A percentile compares a stretch with the other conserved stretches of the same genome.
Evolutionary conservation across 2,888 invertebrate species (phyloP).

Genomic region (Aphidius colemani): DNA sequence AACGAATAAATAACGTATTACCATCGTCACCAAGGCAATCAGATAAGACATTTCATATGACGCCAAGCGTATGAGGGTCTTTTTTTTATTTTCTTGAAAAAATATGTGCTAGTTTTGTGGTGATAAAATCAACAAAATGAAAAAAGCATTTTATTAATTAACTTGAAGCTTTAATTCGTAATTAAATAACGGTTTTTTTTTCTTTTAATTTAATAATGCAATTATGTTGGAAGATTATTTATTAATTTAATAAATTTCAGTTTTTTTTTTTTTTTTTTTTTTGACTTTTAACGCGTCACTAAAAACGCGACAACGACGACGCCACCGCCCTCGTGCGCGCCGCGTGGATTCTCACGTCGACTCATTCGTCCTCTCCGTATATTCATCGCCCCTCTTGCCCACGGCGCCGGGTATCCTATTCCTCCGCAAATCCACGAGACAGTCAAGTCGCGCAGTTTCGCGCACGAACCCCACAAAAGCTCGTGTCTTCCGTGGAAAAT

Average conservation of each 20-base stretch:
- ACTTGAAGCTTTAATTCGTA: no score
- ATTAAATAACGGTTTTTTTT: no score
- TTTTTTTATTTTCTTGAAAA: no score
- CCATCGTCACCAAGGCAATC: no score
- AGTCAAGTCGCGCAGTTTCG: slow-evolving; percentile 38
- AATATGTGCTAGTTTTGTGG: no score
- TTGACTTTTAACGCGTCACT: neutral
- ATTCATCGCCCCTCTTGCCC: slow-evolving; percentile 33
- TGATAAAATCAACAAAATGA: no score
- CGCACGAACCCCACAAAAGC: slow-evolving; percentile 35
- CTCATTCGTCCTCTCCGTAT: slow-evolving; percentile 1
- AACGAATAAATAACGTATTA: slow-evolving; percentile 10
- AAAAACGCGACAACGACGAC: slow-evolving; percentile 27
- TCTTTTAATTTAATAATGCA: no score
- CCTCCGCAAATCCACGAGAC: slow-evolving; percentile 34
- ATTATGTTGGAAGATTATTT: neutral
- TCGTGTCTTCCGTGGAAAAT: slow-evolving; percentile 7
- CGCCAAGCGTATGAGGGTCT: no score
- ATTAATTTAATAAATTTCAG: no score
- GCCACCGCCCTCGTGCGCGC: slow-evolving; percentile 48
- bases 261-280: neutral
- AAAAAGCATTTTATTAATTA: no score
- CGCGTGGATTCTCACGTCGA: slow-evolving; percentile 47
- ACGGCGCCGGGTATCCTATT: slow-evolving; percentile 36
- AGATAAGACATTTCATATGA: no score